phyloP scores from a whole-genome alignment of 2,888 invertebrate genomes.

The Leptopilina drosophilae region DNA sequence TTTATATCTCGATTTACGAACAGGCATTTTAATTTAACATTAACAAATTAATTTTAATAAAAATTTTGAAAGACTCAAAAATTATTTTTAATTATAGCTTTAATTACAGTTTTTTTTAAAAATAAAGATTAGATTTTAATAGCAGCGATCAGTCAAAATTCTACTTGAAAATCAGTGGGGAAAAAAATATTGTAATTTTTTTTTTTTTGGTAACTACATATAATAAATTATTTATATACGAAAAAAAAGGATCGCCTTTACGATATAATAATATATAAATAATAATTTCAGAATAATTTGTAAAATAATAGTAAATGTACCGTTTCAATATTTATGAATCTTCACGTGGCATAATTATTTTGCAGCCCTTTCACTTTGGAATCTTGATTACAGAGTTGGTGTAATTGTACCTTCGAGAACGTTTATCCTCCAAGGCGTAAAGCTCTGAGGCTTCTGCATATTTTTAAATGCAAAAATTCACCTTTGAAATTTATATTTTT shows the following conservation, averaged over 20 bases:
- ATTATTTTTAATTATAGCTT: too few relatives aligned
- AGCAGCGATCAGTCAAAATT: too few relatives aligned
- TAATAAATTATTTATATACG: too few relatives aligned
- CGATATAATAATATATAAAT: neutral
- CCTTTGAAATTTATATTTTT: constrained; percentile 17
- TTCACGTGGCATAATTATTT: constrained; percentile 23
- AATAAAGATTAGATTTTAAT: too few relatives aligned
- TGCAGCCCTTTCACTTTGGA: constrained; percentile 30
- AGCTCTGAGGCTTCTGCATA: constrained; percentile 35
- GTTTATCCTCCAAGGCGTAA: constrained; percentile 26
- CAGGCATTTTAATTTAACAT: too few relatives aligned
- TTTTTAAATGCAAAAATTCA: constrained; percentile 23
- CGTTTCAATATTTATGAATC: constrained; percentile 36
- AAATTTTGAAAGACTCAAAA: too few relatives aligned
- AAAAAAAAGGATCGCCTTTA: too few relatives aligned
- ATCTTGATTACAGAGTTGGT: constrained; percentile 31
- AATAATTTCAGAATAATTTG: constrained; percentile 9
- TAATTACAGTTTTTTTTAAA: too few relatives aligned
- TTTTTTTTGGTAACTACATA: too few relatives aligned
- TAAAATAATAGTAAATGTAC: constrained; percentile 25
- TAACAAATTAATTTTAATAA: too few relatives aligned
- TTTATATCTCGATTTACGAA: neutral
- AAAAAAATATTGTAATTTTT: too few relatives aligned
- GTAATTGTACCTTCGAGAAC: constrained; percentile 33
- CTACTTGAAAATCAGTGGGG: too few relatives aligned